These are phyloP conservation scores for Campylorhamphus procurvoides DNA, from an alignment of 2,113 vertebrate species.

Conservation along the genomic window DNA sequence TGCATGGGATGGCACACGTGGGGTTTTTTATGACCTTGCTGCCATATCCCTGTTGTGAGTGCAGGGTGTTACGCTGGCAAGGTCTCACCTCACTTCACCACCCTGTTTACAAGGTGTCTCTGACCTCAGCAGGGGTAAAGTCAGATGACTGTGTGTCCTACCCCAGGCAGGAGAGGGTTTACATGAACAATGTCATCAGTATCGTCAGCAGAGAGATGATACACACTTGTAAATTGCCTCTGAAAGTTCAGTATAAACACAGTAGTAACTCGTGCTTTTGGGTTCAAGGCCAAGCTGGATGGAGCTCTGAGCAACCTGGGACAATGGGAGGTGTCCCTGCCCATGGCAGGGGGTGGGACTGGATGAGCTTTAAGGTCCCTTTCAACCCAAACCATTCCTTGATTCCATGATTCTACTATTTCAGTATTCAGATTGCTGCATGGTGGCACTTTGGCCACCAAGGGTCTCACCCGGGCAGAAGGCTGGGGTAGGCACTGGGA, in stretches of 20 bases:
- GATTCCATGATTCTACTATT: not conserved
- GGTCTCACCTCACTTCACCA: not conserved
- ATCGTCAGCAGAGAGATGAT: rapidly evolving
- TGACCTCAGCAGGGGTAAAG: not conserved
- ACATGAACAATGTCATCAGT: rapidly evolving
- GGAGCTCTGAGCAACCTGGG: not conserved
- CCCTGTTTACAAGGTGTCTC: not conserved
- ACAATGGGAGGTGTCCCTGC: not conserved
- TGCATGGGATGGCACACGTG: not conserved
- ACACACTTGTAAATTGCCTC: not conserved
- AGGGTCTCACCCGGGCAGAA: rapidly evolving
- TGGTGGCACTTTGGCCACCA: not conserved
- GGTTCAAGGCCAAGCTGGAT: not conserved
- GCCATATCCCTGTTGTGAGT: not conserved
- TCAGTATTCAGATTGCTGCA: rapidly evolving
- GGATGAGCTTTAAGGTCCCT: not conserved
- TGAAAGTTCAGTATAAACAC: not conserved
- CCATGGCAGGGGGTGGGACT: not conserved
- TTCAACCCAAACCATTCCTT: not conserved
- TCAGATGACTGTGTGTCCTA: rapidly evolving
- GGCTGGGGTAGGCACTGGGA: rapidly evolving
- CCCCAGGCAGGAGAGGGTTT: not conserved
- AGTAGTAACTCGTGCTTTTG: not conserved
- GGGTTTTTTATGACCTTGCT: not conserved
- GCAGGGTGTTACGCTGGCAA: not conserved